phyloP scores from a whole-genome alignment of 2,888 invertebrate genomes.

The Phyto melanocephala region DNA sequence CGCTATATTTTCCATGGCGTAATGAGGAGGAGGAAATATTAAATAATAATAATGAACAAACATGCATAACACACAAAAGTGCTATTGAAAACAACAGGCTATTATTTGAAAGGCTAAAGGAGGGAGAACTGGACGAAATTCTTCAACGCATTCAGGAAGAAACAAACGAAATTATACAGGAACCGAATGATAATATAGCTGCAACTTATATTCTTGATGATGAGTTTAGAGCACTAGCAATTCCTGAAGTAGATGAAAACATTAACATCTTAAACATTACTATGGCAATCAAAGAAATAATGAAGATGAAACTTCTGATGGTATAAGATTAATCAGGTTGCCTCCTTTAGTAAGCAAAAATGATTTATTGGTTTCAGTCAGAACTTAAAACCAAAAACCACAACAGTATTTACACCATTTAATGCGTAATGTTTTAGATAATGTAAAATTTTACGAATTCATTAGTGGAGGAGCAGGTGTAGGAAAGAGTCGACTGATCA shows the following conservation, averaged over 20 bases:
- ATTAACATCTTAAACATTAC: conserved; percentile 8
- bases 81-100: background rate
- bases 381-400: conserved; percentile 21
- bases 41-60: background rate
- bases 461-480: no score
- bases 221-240: conserved; percentile 27
- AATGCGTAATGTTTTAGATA: background rate
- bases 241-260: conserved; percentile 18
- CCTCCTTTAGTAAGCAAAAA: background rate
- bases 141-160: background rate
- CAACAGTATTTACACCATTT: conserved; percentile 32
- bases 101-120: background rate
- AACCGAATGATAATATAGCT: background rate
- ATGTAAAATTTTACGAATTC: no score
- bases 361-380: background rate
- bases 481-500: no score
- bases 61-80: background rate
- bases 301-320: background rate
- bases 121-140: conserved; percentile 19
- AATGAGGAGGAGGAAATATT: background rate
- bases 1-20: conserved; percentile 7
- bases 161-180: background rate
- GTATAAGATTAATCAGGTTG: conserved; percentile 7
- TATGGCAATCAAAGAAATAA: background rate
- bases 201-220: conserved; percentile 22